Base-by-base conservation (phyloP, 2,797 vertebrate genomes). In the Microctenopoma steveboyesi region DNA sequence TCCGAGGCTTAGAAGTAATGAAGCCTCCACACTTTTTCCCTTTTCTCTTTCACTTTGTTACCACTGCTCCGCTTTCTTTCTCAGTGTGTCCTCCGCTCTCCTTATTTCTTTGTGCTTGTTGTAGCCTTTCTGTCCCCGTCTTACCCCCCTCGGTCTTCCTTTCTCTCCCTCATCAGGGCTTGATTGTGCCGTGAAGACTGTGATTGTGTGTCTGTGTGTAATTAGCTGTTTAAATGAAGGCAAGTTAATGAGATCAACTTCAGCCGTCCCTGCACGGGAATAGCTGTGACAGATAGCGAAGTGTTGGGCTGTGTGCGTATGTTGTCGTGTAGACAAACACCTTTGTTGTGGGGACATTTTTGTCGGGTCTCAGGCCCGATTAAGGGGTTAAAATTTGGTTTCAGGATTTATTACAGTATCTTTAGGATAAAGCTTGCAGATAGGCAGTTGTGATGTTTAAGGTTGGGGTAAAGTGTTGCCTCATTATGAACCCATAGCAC, bases 161-260 rank as follows among this genome's bases (percentile, higher is more conserved):
- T 64, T 73, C 76, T 43, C 51, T 68, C 27, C 64, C 67, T 78
- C 48, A 30, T 76, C 81, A 67, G 59, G 54, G 25, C 49, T 69
- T 55, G 68, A 82, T 84, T 86, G 83, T 85, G 72, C 70, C 65
- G 46, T 68, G 72, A 85, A 85, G 55, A 71, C 81, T 76, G 58
- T 51, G 79, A 88, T 83, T 88, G 83, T 87, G 81, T 74, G 65
- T 69, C 63, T 69, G 51, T 40, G 65, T 64, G 79, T 92, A 92
- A 92, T 93, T 91, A 92, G 83, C 74, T 72, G 60, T 86, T 82
- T 85, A 86, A 91, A 86, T 90, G 76, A 91, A 92, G 86, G 76
- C 60, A 72, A 88, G 86, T 92, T 92, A 91, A 91, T 93, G 83
- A 90, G 91, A 91, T 92, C 88, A 91, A 88, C 73, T 78, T 78